Base-by-base conservation (phyloP, 2,797 vertebrate genomes). In the Myotis planiceps region DNA sequence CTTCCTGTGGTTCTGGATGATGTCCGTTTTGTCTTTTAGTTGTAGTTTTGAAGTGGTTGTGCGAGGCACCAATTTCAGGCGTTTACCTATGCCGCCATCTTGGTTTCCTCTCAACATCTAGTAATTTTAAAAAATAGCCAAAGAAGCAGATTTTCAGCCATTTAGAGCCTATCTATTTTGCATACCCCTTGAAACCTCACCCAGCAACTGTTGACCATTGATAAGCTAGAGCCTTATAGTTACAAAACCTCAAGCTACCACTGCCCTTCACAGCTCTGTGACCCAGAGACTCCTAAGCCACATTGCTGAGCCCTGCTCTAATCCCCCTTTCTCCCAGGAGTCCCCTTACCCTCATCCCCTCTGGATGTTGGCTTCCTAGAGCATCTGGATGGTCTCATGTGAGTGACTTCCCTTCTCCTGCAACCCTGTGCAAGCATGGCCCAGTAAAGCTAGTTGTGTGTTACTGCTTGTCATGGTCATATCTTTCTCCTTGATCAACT, bases 301-400 rank as follows among this genome's bases (percentile, higher is more conserved):
- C 15, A 32, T 39, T 16, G 29, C 87, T 45, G 19, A 63, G 51
- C 19, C 6, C 0, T 0, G 0, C 3, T 34, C 19, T 3, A 6
- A 6, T 4, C 1, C 27, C 27, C 15, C 4, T 81, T 37, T 60
- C 39, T 51, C 39, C 27, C 25, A 21, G 32, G 16, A 15, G 9
- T 25, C 18, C n/a, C 71, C 42, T 25, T 29, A 37, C 0, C 32
- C 15, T 8, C 10, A 13, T 68, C 42, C 14, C 12, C 34, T 51
- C 27, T 49, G 19, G 51, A 34, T 10, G 23, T 51, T 16, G 53
- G 80, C 15, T 23, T 66, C 21, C 75, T 23, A 15, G 53, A 66
- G 19, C 2, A 75, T 82, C 74, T 23, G 37, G 23, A 23, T 0
- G 3, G 27, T 72, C 51, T 81, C 72, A 2, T 55, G 5, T 47